Conservation (phyloP, 2,888 invertebrate species). For the Leptura quadrifasciata region DNA sequence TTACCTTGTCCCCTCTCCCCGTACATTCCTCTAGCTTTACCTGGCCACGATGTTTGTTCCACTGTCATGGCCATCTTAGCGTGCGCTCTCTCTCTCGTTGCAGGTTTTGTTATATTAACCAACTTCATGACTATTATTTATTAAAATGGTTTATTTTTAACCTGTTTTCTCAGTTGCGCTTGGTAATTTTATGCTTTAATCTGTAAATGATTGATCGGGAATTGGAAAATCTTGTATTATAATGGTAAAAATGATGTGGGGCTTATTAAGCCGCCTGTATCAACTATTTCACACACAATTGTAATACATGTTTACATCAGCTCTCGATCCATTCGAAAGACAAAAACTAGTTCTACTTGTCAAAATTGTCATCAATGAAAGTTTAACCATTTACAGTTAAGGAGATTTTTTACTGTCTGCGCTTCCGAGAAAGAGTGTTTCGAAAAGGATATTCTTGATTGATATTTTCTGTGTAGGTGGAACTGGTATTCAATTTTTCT, state of each 20-base stretch:
- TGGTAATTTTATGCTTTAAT: slow-evolving; percentile 47
- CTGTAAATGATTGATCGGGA: slow-evolving; percentile 30
- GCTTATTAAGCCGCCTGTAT: background rate
- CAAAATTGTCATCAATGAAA: background rate
- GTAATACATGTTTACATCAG: background rate
- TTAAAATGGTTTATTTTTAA: slow-evolving; percentile 52
- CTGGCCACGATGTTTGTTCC: slow-evolving; percentile 67
- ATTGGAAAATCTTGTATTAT: slow-evolving; percentile 26
- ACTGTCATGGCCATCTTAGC: slow-evolving; percentile 72
- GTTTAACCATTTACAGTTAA: slow-evolving; percentile 7
- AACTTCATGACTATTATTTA: slow-evolving; percentile 52
- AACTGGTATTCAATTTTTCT: slow-evolving; percentile 1
- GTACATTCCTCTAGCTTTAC: slow-evolving; percentile 70
- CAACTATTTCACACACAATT: background rate
- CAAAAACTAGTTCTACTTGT: background rate
- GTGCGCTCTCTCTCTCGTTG: slow-evolving; percentile 46
- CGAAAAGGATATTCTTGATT: slow-evolving; percentile 11
- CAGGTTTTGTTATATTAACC: slow-evolving; percentile 52
- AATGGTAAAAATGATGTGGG: background rate
- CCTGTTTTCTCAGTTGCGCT: slow-evolving; percentile 52
- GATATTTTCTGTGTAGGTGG: background rate
- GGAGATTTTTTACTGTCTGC: background rate
- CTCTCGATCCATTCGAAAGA: background rate
- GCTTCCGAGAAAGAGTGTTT: slow-evolving; percentile 15
- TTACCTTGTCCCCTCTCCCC: slow-evolving; percentile 70